Base-by-base conservation (phyloP, 2,888 invertebrate species). In the Eupithecia subumbrata region DNA sequence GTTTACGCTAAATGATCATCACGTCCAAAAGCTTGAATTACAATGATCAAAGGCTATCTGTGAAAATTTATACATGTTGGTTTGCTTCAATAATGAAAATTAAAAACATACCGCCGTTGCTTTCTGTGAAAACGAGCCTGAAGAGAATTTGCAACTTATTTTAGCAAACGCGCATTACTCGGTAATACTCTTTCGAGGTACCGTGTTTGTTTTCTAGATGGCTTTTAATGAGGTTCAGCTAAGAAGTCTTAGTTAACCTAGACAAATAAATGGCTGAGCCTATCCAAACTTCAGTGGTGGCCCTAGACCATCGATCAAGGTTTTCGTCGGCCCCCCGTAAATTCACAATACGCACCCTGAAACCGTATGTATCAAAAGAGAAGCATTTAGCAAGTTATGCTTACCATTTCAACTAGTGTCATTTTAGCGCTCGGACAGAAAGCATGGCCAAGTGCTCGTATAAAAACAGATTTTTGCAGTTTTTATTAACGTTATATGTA, bases 141-240 rank as follows among this genome's bases (percentile, higher is more conserved):
- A 81, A 84, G 79, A 84, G 84, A 86, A 87, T 87, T 87, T 85
- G 83, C 83, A 84, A 83, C 84, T 81, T 86, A 83, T 85, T 85
- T 83, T 79, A 80, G 80, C 82, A 86, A 86, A 85, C 83, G 82
- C 78, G 83, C 83, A 88, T 87, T 87, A 88, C 85, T 82, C 80
- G 76, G 85, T 83, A 86, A 85, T 87, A 85, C 84, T 87, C 84
- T 86, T 87, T 79, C 78, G 52, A 82, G 82, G 81, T 75, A 78
- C 78, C 83, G 83, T 84, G 82, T 86, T 88, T 88, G 85, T 88
- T 88, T 86, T 84, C 83, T 84, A 77, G 84, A 86, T 83, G 80
- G 83, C 80, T 79, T 80, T 82, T 88, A 86, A 88, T 56, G 88
- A 84, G 86, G 82, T 83, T 84, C 83, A n/a, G 25, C 40, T 66